phyloP scores from a whole-genome alignment of 1,140 invertebrate species.

The Trypoxylus dichotomus region DNA sequence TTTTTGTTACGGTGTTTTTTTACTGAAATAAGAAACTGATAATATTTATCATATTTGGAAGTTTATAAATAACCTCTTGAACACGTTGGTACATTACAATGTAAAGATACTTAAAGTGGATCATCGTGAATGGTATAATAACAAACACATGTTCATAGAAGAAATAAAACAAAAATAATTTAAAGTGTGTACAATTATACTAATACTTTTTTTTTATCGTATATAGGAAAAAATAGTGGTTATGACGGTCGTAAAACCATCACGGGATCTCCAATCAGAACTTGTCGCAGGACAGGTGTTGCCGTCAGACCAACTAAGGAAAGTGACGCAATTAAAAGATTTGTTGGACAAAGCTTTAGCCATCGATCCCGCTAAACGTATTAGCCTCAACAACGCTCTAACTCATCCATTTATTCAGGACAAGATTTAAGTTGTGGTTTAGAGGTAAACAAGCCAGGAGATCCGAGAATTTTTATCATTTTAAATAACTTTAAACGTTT shows the following conservation, averaged over 20 bases:
- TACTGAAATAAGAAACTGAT: too few relatives aligned
- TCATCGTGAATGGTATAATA: too few relatives aligned
- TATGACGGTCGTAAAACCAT: conserved; percentile 87
- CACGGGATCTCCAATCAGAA: conserved; percentile 83
- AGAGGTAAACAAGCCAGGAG: conserved; percentile 44
- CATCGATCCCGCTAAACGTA: conserved; percentile 90
- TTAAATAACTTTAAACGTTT: background rate
- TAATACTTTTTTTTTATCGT: conserved; percentile 41
- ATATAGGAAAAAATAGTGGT: conserved; percentile 93
- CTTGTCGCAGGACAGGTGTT: conserved; percentile 86
- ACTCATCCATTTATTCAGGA: conserved; percentile 97
- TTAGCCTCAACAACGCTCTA: conserved; percentile 91
- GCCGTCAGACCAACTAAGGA: conserved; percentile 85
- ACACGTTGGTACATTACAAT: too few relatives aligned
- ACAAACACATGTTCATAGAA: too few relatives aligned
- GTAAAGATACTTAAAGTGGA: too few relatives aligned
- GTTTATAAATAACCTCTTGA: too few relatives aligned
- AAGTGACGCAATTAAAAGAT: conserved; percentile 91
- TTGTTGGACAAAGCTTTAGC: conserved; percentile 91
- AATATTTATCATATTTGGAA: too few relatives aligned
- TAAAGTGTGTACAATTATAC: too few relatives aligned
- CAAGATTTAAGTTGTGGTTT: conserved; percentile 64
- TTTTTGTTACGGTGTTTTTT: too few relatives aligned
- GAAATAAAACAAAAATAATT: too few relatives aligned
- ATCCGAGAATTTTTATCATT: conserved; percentile 25